These are phyloP conservation scores for Seira sanloemensis DNA, from an alignment of 2,888 invertebrate species.

Conservation along the genomic window DNA sequence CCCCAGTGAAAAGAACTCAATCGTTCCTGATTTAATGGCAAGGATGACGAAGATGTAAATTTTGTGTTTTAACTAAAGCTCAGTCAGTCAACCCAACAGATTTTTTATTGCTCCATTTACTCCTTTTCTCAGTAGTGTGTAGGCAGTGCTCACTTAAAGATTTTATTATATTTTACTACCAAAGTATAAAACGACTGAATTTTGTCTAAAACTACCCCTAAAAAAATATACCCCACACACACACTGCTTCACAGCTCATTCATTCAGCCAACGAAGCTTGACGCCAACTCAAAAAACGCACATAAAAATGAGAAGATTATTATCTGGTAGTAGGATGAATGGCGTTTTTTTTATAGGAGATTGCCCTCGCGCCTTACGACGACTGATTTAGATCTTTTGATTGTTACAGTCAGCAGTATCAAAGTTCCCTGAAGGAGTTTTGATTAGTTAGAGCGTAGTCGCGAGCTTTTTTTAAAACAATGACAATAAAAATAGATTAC, in stretches of 20 bases:
- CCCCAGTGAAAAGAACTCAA: no score
- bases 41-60: no score
- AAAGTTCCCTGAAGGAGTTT: no score
- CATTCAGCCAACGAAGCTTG: background rate
- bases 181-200: background rate
- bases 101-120: background rate
- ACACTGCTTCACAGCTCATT: background rate
- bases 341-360: background rate
- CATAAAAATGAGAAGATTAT: background rate
- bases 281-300: conserved; percentile 17
- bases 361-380: background rate
- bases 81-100: background rate
- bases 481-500: conserved; percentile 18
- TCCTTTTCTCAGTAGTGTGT: background rate
- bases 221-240: background rate
- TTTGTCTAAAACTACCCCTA: background rate
- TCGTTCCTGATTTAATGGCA: no score
- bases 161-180: background rate
- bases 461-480: conserved; percentile 2
- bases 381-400: background rate
- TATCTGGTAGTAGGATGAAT: background rate
- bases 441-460: background rate
- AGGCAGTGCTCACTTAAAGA: background rate
- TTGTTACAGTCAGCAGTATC: background rate
- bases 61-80: background rate